Base-by-base conservation (phyloP, 2,888 invertebrate genomes). In the Vannuccia rotundouncinata region DNA sequence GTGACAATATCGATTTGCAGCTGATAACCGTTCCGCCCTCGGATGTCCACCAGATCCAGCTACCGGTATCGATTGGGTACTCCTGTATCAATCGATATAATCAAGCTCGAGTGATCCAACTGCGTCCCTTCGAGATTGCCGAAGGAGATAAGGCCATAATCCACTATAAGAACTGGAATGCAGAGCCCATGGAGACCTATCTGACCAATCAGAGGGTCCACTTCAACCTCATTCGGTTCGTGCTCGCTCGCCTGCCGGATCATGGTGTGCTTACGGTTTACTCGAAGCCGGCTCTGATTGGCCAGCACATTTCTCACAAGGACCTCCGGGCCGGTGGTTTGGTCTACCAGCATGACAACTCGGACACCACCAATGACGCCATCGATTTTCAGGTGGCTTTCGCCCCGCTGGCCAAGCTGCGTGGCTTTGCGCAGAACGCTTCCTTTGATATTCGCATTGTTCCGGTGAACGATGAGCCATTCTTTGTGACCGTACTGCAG, bases 1-100 rank as follows among this genome's bases (percentile, higher is more conserved):
- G 66, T 5, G 66, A 66, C 66, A 66, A 5, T 22, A 66, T 66
- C 66, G 66, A 66, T 66, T 27, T 66, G 22, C 66, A 66, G 66
- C 22, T 66, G 66, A 27, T 66, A 17, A 66, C 66, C 22, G 25
- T 27, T 22, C 66, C 66, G 2, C 66, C 66, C 10, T 66, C 66
- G 10, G 66, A 66, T 22, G 22, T 66, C 17, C 66, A 66, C 66
- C 25, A 17, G 2, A 5, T 66, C 25, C 10, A 22, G 10, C 25
- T 66, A 5, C 66, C 66, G 10, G 22, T 66, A 2, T 66, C 66
- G 66, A 22, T 66, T 66, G 66, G 66, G 2, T 66, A 66, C 25
- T 22, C 25, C 2, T 22, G 66, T 22, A 22, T 66, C 17, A 66
- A 66, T 22, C 66, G 66, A 66, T 22, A 22, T 27, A 66, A 66